Evolutionary conservation across 2,888 invertebrate species (phyloP), one percentile per base, ranked within the genome.

Genomic region (Mesorhabditis spiculigera): DNA sequence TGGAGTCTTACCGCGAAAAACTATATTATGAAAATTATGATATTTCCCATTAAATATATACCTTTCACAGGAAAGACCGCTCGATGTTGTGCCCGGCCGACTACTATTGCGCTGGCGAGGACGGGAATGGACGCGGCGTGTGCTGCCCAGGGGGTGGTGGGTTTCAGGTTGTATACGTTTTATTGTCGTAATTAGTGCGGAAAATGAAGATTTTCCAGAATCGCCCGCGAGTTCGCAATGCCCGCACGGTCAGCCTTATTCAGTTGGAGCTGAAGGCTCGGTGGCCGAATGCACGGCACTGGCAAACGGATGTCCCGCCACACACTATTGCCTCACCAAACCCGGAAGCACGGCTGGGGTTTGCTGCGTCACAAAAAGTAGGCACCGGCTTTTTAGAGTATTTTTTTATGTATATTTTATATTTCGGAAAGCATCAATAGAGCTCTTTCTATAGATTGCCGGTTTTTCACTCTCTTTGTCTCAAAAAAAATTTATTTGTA

Each of bases 341-440:
- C 75, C 80, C 2, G 75, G 74, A 10, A 69, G 72, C 62, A 65
- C 66, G 16, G 65, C 73, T 1, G 82, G 82, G 65, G 74, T 80
- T 28, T 82, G 82, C 66, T 82, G 82, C 68, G 78, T 81, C 4
- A 79, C 82, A 3, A 82, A 82, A 69, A 65, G 81, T 78, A 44
- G 10, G 65, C 65, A 44, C 4, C 13, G 10, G 63, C n/a, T n/a
- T n/a, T n/a, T n/a, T n/a, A n/a, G n/a, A n/a, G n/a, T n/a, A 13
- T 61, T 65, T 8, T 16, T n/a, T n/a, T n/a, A n/a, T n/a, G n/a
- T n/a, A n/a, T n/a, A n/a, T n/a, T n/a, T n/a, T n/a, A n/a, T n/a
- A n/a, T n/a, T n/a, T n/a, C n/a, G n/a, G n/a, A n/a, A n/a, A n/a
- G n/a, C n/a, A n/a, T n/a, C n/a, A n/a, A n/a, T n/a, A n/a, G n/a